phyloP scores from a whole-genome alignment of 2,888 invertebrate genomes.

The Synergus itoensis region DNA sequence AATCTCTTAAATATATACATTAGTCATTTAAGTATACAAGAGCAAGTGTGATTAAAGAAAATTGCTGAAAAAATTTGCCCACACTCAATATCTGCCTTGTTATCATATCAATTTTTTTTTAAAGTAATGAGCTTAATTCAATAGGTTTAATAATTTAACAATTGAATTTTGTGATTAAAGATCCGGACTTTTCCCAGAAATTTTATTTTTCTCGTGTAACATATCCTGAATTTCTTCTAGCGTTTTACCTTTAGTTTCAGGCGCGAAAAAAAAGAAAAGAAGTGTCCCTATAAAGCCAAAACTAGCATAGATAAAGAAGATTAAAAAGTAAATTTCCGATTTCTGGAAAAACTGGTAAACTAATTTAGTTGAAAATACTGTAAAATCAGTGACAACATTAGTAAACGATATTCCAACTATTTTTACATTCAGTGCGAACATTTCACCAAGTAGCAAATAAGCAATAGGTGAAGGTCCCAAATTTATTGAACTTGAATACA shows the following conservation, averaged over 20 bases:
- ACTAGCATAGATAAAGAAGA: conserved; percentile 80
- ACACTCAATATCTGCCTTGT: too few species aligned
- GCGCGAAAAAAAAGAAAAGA: conserved; percentile 79
- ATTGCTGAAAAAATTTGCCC: too few species aligned
- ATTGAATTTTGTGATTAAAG: background rate
- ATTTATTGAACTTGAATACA: conserved; percentile 82
- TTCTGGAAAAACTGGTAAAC: conserved; percentile 80
- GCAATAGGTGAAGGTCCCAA: conserved; percentile 83
- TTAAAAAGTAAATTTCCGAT: conserved; percentile 79
- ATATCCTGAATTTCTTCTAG: conserved; percentile 80
- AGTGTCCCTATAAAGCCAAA: conserved; percentile 75
- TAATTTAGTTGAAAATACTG: conserved; percentile 82
- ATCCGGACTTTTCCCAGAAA: background rate
- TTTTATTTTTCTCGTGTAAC: conserved; percentile 55
- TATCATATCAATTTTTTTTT: too few species aligned
- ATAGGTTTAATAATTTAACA: too few species aligned
- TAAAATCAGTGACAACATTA: conserved; percentile 81
- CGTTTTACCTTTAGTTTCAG: conserved; percentile 83
- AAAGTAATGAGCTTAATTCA: too few species aligned
- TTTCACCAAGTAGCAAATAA: conserved; percentile 82
- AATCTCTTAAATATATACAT: too few species aligned
- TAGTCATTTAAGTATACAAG: too few species aligned
- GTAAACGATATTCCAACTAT: conserved; percentile 83
- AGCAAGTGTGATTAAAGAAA: too few species aligned
- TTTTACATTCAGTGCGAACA: conserved; percentile 83